Percentiles rank a stretch among this genome's conserved stretches.
phyloP scores from a whole-genome alignment of 2,888 invertebrate species.

The Microctonus brassicae region DNA sequence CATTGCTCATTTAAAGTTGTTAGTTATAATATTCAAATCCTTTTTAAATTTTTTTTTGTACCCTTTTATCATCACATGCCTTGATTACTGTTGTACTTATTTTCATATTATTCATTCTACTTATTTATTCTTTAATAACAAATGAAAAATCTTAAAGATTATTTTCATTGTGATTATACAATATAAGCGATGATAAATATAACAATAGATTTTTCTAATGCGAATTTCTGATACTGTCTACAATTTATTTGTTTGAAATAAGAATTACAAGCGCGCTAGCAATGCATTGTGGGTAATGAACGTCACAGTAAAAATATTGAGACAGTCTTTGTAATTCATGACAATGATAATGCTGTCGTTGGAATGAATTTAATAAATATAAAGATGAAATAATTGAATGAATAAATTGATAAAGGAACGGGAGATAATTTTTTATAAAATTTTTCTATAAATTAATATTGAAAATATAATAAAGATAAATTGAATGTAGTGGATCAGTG shows the following conservation, averaged over 20 bases:
- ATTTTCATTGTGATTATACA: too few species aligned
- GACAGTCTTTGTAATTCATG: slow-evolving; percentile 26
- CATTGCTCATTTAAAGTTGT: slow-evolving; percentile 45
- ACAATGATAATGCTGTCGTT: neutral
- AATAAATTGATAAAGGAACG: neutral
- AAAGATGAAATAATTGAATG: neutral
- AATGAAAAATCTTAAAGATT: too few species aligned
- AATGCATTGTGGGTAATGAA: slow-evolving; percentile 40
- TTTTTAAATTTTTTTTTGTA: slow-evolving; percentile 20
- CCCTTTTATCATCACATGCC: neutral
- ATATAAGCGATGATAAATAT: neutral
- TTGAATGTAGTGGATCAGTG: slow-evolving; percentile 9
- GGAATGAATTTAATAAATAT: neutral
- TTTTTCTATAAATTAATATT: neutral
- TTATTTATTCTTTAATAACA: too few species aligned
- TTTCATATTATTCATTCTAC: too few species aligned
- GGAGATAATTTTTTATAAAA: neutral
- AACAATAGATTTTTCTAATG: slow-evolving; percentile 12
- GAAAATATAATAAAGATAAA: neutral
- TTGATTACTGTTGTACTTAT: neutral
- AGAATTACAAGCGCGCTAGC: slow-evolving; percentile 26
- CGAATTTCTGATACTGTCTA: slow-evolving; percentile 8
- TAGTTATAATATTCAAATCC: slow-evolving; percentile 14
- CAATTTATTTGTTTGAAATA: slow-evolving; percentile 35
- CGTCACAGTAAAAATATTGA: slow-evolving; percentile 29